Conservation (phyloP, 2,888 invertebrate species). For the Melanotus villosus region DNA sequence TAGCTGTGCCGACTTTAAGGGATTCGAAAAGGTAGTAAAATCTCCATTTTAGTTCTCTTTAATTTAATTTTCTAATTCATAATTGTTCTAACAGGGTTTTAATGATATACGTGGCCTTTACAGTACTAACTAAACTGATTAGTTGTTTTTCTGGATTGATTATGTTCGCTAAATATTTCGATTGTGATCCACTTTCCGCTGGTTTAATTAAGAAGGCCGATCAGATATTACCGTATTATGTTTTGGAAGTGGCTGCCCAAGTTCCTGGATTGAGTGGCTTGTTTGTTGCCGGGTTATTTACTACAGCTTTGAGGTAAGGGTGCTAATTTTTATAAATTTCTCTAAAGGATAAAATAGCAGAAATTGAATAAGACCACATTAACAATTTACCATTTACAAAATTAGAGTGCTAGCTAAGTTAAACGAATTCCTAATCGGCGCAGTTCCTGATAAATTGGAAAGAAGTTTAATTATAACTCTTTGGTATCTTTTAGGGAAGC, state of each 20-base stretch:
- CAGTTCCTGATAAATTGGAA: no score
- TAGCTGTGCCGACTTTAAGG: constrained; percentile 66
- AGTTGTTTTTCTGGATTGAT: constrained; percentile 71
- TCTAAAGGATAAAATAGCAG: no score
- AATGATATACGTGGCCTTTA: background rate
- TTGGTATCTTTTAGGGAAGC: no score
- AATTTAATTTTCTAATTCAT: background rate
- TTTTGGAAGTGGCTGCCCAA: constrained; percentile 72
- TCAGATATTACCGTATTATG: constrained; percentile 76
- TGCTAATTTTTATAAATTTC: background rate
- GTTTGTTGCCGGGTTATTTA: constrained; percentile 34
- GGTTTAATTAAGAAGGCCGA: constrained; percentile 72
- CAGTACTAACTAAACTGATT: constrained; percentile 22
- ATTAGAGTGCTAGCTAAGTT: no score
- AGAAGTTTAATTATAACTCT: no score
- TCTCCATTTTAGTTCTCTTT: background rate
- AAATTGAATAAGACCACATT: no score
- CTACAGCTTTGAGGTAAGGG: constrained; percentile 32
- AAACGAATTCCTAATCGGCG: no score
- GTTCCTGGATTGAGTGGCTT: constrained; percentile 51
- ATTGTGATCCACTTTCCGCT: constrained; percentile 75
- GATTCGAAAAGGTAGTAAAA: constrained; percentile 41
- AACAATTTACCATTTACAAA: no score
- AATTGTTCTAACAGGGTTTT: constrained; percentile 18
- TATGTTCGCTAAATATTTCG: constrained; percentile 75